phyloP scores from a whole-genome alignment of 2,888 invertebrate genomes.

The Arge pagana region DNA sequence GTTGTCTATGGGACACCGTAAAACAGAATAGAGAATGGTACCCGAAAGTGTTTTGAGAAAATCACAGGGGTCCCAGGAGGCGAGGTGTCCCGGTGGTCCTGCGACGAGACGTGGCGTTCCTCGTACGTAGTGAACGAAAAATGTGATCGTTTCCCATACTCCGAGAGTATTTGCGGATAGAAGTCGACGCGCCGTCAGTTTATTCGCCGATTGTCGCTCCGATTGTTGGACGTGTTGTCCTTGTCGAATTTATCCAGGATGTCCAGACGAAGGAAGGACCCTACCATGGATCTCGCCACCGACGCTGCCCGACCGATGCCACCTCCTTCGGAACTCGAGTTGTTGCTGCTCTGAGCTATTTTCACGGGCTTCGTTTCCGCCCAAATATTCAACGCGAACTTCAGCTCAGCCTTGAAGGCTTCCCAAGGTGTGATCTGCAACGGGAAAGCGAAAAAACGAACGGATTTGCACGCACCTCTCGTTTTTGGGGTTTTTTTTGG shows the following conservation, averaged over 20 bases:
- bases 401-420: conserved; percentile 71
- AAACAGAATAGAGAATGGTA: conserved; percentile 17
- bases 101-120: too few species aligned
- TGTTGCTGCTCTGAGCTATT: conserved; percentile 42
- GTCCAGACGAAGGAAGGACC: conserved; percentile 50
- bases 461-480: neutral
- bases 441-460: neutral
- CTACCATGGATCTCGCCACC: conserved; percentile 45
- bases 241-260: conserved; percentile 49
- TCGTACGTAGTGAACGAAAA: too few species aligned
- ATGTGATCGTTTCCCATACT: too few species aligned
- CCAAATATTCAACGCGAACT: conserved; percentile 75
- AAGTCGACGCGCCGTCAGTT: conserved; percentile 26
- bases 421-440: conserved; percentile 67
- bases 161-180: too few species aligned
- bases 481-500: neutral
- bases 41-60: conserved; percentile 23
- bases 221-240: conserved; percentile 40
- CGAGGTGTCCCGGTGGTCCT: too few species aligned
- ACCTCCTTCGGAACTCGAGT: conserved; percentile 33
- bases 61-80: conserved; percentile 4
- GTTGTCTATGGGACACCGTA: conserved; percentile 28
- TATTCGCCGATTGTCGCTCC: conserved; percentile 39
- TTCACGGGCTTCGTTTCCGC: conserved; percentile 73
- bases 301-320: conserved; percentile 43